Evolutionary conservation across 2,797 vertebrate species (phyloP), one percentile per base, ranked within the genome.

Genomic region (Poecilia gillii): DNA sequence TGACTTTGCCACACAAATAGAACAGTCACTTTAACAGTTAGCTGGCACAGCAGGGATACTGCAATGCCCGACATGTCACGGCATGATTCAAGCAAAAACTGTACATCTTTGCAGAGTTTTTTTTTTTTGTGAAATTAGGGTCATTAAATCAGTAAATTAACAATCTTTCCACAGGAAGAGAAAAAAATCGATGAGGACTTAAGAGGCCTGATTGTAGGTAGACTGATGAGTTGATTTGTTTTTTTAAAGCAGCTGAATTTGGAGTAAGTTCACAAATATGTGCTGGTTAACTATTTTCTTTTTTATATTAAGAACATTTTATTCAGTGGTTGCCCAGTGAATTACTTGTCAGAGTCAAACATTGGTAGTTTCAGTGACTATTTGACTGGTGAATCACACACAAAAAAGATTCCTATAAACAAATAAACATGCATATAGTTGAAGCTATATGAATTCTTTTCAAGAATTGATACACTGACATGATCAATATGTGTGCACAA

Each of bases 1-100:
- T 12, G 79, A 79, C 75, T 62, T 43, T 84, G 45, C 76, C 36
- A 62, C 80, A 88, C 72, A 55, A 80, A 82, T 55, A 79, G 76
- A 81, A 41, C 71, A 77, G 39, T 76, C 71, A n/a, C 75, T 41
- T 74, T 73, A 84, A 78, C 72, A 55, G 77, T 79, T 74, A 43
- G 36, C 25, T 9, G 14, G 41, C 88, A n/a, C 81, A 77, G 81
- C 23, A 7, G 79, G 81, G 16, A 57, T 70, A 59, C 59, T 79
- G 18, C 81, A 81, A 87, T 25, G 20, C 81, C 79, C 62, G 16
- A 72, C 49, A 76, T 84, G 72, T 53, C 74, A 41, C 8, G 25
- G 77, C 51, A 74, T 13, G 71, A 81, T 77, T 64, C 41, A 43
- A 79, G 78, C 72, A 59, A 75, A 62, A 39, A 66, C 7, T 74